Percentiles rank a stretch among this genome's conserved stretches.
Evolutionary conservation across 2,113 vertebrate genomes (phyloP).

Genomic region (Laterallus jamaicensis): DNA sequence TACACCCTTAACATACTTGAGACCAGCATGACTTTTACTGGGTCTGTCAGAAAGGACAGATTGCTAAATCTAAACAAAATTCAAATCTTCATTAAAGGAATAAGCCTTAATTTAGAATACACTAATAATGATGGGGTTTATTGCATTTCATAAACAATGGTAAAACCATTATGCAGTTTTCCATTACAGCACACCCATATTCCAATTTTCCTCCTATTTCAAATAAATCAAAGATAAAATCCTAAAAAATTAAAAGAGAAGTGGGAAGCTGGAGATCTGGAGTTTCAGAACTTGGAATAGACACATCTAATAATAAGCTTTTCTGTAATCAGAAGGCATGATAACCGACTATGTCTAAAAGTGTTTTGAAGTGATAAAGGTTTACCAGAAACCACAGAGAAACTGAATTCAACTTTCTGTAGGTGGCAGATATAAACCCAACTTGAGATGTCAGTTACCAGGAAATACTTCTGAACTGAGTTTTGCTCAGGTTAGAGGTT

Average conservation of each 20-base stretch:
- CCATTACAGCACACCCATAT: neutral
- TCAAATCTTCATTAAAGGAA: neutral
- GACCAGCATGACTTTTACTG: neutral
- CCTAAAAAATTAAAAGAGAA: neutral
- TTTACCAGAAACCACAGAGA: neutral
- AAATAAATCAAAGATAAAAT: neutral
- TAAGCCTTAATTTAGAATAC: neutral
- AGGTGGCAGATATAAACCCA: neutral
- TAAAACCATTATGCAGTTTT: neutral
- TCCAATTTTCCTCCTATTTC: neutral
- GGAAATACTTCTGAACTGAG: neutral
- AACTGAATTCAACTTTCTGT: neutral
- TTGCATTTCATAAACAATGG: neutral
- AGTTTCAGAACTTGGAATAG: neutral
- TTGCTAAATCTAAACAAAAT: neutral
- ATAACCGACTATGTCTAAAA: neutral
- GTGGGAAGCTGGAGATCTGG: neutral
- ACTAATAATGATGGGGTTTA: neutral
- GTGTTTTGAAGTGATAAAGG: neutral
- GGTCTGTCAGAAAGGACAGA: neutral
- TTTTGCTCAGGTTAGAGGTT: neutral
- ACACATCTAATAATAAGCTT: neutral
- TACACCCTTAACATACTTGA: neutral
- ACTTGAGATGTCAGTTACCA: neutral
- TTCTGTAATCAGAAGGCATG: neutral